phyloP scores from a whole-genome alignment of 2,797 vertebrate genomes.

The Semaprochilodus insignis region DNA sequence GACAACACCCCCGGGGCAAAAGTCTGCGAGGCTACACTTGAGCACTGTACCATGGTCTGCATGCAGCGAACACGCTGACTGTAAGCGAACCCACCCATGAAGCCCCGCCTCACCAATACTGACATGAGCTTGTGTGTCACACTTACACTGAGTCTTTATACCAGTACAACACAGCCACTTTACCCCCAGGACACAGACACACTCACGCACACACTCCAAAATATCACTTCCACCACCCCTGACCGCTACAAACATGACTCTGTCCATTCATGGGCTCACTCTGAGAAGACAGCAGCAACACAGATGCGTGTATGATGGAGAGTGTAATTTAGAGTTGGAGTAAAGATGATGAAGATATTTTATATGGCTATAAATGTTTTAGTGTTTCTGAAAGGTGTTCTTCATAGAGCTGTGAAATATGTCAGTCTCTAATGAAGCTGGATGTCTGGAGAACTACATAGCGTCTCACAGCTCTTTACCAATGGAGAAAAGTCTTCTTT shows the following conservation, averaged over 20 bases:
- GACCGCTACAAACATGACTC: slow-evolving; percentile 74
- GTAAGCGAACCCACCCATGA: slow-evolving; percentile 39
- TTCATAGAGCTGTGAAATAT: slow-evolving; percentile 1
- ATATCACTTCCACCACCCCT: slow-evolving; percentile 64
- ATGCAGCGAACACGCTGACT: slow-evolving; percentile 31
- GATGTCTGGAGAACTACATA: neutral
- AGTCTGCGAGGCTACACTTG: slow-evolving; percentile 32
- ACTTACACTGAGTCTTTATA: slow-evolving; percentile 78
- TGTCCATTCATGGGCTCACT: slow-evolving; percentile 75
- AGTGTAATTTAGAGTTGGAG: neutral
- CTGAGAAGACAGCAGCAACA: slow-evolving; percentile 7
- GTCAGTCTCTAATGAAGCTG: neutral
- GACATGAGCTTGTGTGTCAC: slow-evolving; percentile 46
- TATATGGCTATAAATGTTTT: neutral
- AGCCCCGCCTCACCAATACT: slow-evolving; percentile 42
- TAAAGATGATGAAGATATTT: slow-evolving; percentile 1
- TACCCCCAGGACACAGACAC: slow-evolving; percentile 64
- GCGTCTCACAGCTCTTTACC: neutral
- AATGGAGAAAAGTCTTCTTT: neutral
- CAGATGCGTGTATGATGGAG: slow-evolving; percentile 33
- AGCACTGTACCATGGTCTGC: slow-evolving; percentile 37
- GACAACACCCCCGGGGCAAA: slow-evolving; percentile 50
- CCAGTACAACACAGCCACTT: slow-evolving; percentile 47
- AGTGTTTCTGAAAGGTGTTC: slow-evolving; percentile 33
- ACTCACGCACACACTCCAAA: slow-evolving; percentile 65